Evolutionary conservation across 2,113 vertebrate species (phyloP).

Genomic region (Scartelaos histophorus): DNA sequence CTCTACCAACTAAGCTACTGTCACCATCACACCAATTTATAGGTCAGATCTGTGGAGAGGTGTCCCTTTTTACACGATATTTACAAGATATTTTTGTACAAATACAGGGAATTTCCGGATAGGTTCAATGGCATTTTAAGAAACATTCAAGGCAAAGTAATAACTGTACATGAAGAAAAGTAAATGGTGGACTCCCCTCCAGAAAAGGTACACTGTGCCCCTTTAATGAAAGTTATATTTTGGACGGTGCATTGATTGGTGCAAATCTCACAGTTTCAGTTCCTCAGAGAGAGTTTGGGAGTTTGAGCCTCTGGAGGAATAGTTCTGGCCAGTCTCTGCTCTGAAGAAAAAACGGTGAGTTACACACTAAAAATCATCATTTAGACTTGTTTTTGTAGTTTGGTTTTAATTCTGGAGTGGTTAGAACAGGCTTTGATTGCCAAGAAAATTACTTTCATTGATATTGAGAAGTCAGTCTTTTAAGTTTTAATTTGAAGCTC

Average conservation of each 20-base stretch:
- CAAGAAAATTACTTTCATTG: background rate
- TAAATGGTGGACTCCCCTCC: too few species aligned
- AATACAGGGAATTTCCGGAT: too few species aligned
- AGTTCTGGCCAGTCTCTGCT: background rate
- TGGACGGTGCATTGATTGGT: background rate
- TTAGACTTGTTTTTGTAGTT: background rate
- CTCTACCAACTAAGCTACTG: too few species aligned
- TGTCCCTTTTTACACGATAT: too few species aligned
- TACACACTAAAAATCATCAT: background rate
- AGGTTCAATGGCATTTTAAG: too few species aligned
- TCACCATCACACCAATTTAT: too few species aligned
- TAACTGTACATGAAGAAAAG: too few species aligned
- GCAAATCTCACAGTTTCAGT: constrained; percentile 6
- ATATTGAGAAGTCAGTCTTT: background rate
- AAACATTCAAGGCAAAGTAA: background rate
- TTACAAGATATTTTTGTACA: too few species aligned
- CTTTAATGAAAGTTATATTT: background rate
- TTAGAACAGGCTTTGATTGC: background rate
- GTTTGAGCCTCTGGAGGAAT: background rate
- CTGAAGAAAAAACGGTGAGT: background rate
- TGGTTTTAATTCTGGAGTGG: background rate
- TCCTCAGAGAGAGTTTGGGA: background rate
- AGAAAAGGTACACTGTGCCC: too few species aligned
- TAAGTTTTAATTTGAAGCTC: background rate
- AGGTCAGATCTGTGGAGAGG: too few species aligned